Evolutionary conservation across 2,888 invertebrate genomes (phyloP).

Genomic region (Reticulitermes lucifugus): DNA sequence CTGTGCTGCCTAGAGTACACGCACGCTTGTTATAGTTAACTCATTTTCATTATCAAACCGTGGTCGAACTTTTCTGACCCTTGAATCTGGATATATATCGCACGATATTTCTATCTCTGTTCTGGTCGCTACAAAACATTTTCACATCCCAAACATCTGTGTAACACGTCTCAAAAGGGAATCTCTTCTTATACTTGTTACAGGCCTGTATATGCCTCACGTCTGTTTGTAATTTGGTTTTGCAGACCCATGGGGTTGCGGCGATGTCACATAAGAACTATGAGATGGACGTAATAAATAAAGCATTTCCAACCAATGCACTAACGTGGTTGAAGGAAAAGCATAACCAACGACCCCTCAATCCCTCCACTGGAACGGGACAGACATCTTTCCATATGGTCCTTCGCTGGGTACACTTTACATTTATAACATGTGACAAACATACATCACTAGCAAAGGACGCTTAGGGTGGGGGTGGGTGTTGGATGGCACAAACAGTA

Average conservation of each 20-base stretch:
- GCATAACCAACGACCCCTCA: not conserved
- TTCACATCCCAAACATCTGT: not conserved
- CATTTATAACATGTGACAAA: conserved; percentile 27
- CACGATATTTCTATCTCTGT: no score
- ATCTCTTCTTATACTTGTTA: not conserved
- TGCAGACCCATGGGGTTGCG: not conserved
- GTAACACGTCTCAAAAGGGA: not conserved
- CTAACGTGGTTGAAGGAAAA: conserved; percentile 1
- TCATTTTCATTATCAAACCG: no score
- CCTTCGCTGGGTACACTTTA: not conserved
- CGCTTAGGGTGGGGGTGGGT: not conserved
- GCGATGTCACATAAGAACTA: not conserved
- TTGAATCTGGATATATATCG: no score
- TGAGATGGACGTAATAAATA: conserved; percentile 8
- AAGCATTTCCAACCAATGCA: not conserved
- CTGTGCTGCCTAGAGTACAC: no score
- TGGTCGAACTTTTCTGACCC: no score
- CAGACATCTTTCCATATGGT: not conserved
- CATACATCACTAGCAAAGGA: conserved; percentile 17
- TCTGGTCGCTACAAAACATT: not conserved
- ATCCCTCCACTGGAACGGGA: not conserved
- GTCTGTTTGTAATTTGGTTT: not conserved
- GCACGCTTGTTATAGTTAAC: no score
- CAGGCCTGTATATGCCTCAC: not conserved
- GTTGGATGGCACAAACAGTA: not conserved